Conservation (phyloP, 2,888 invertebrate genomes). For the Rambutsinella grinnellia region DNA sequence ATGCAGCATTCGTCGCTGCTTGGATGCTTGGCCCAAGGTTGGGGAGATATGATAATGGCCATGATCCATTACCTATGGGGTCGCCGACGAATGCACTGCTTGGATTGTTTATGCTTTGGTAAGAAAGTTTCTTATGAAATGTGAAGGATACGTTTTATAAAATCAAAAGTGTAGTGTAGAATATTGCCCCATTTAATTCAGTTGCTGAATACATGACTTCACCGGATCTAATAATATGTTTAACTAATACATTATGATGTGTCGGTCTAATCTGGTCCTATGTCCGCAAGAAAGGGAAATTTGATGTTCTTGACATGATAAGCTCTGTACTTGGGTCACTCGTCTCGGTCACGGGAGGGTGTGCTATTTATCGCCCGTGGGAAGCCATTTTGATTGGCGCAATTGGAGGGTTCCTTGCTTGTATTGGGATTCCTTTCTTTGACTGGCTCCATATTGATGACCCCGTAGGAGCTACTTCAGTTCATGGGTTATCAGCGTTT, state of each 20-base stretch:
- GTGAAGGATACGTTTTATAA: too few relatives aligned
- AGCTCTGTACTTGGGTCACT: constrained; percentile 90
- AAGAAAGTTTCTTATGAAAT: too few relatives aligned
- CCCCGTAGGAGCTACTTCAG: constrained; percentile 92
- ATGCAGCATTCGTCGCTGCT: constrained; percentile 85
- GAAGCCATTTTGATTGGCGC: constrained; percentile 86
- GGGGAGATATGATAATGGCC: constrained; percentile 85
- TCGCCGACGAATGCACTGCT: constrained; percentile 91
- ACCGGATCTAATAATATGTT: too few relatives aligned
- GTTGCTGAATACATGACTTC: too few relatives aligned
- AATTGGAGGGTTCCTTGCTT: constrained; percentile 82
- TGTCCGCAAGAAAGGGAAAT: constrained; percentile 77
- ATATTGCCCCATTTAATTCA: too few relatives aligned
- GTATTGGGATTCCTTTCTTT: constrained; percentile 80
- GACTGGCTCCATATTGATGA: constrained; percentile 86
- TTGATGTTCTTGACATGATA: constrained; percentile 88
- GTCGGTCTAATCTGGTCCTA: constrained; percentile 78
- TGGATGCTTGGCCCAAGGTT: constrained; percentile 90
- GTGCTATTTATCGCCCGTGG: constrained; percentile 88
- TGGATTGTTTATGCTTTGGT: constrained; percentile 94
- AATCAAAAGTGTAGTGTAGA: too few relatives aligned
- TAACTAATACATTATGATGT: too few relatives aligned
- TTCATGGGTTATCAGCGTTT: constrained; percentile 77
- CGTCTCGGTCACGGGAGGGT: constrained; percentile 89
- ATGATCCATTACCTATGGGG: constrained; percentile 82